Evolutionary conservation across 2,113 vertebrate genomes (phyloP), one percentile per base, ranked within the genome.

Genomic region (Tragelaphus buxtoni): DNA sequence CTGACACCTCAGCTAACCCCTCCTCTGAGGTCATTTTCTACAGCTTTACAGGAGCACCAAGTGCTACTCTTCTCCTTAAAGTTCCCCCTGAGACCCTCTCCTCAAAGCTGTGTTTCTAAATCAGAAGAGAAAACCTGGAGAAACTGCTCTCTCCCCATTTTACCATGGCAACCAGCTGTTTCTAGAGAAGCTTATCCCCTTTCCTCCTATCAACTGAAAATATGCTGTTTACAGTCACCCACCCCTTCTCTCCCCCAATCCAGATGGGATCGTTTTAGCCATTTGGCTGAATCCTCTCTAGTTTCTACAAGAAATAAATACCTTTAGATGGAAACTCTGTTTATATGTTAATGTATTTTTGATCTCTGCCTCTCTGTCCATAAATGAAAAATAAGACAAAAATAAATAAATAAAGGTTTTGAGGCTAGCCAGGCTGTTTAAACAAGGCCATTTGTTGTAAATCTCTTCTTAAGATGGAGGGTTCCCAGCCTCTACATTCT

Each of bases 151-250:
- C 81, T 45, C 94, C 42, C 18, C 45, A 83, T 83, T 96, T 97
- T 84, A 74, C 92, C 90, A 96, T 95, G 86, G 74, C 87, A 96
- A 96, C 83, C 72, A 95, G 65, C 60, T 97, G 69, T 76, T 96
- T 95, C 58, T 30, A 91, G 72, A 47, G 53, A 95, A 56, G 35
- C 5, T 79, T 72, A 76, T 60, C 9, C 24, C 16, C 32, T n/a
- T 74, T 69, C 35, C 72, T 85, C 18, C 7, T 84, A 14, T 77
- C 56, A 61, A 35, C 32, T 30, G 79, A 96, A 97, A 96, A 92
- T 61, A 47, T 42, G 10, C 35, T 95, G 45, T 89, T 96, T 89
- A 81, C 17, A 95, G 30, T 45, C 16, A 51, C 32, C 86, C 82
- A 5, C 9, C 2, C 0, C 17, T 26, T 1, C 11, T 2, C 16